A percentile compares a stretch with the other conserved stretches of the same genome.
Evolutionary conservation across 2,888 invertebrate genomes (phyloP).

Genomic region (Quadriops clusia): DNA sequence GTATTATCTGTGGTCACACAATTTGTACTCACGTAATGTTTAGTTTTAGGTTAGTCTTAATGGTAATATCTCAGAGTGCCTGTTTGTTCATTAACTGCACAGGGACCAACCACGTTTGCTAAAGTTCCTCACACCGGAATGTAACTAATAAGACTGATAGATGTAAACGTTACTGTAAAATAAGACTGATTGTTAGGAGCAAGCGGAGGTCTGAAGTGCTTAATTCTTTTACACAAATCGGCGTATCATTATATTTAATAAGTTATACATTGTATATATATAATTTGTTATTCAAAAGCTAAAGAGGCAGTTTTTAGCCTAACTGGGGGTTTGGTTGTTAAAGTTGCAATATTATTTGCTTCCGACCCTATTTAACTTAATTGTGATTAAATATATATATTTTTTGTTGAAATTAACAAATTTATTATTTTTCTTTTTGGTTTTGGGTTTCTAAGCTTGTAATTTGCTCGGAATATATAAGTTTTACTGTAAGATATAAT

Average conservation of each 20-base stretch:
- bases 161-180: conserved; percentile 15
- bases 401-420: conserved; percentile 19
- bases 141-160: conserved; percentile 36
- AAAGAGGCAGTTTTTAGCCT: too few relatives aligned
- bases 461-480: conserved; percentile 15
- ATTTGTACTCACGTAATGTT: conserved; percentile 31
- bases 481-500: conserved; percentile 21
- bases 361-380: conserved; percentile 26
- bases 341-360: too few relatives aligned
- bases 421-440: conserved; percentile 8
- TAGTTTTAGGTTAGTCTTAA: conserved; percentile 5
- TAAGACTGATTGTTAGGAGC: conserved; percentile 15
- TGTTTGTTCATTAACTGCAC: conserved; percentile 24
- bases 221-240: too few relatives aligned
- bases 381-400: conserved; percentile 15
- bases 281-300: too few relatives aligned
- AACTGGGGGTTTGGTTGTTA: too few relatives aligned
- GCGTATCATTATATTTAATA: too few relatives aligned
- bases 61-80: conserved; percentile 27
- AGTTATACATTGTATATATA: too few relatives aligned
- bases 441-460: conserved; percentile 10
- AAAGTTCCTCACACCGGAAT: conserved; percentile 31
- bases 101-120: conserved; percentile 27
- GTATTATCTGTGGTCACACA: conserved; percentile 32
- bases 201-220: conserved; percentile 9